Evolutionary conservation across 2,888 invertebrate genomes (phyloP), one percentile per base, ranked within the genome.

Genomic region (Tridacna gigas): DNA sequence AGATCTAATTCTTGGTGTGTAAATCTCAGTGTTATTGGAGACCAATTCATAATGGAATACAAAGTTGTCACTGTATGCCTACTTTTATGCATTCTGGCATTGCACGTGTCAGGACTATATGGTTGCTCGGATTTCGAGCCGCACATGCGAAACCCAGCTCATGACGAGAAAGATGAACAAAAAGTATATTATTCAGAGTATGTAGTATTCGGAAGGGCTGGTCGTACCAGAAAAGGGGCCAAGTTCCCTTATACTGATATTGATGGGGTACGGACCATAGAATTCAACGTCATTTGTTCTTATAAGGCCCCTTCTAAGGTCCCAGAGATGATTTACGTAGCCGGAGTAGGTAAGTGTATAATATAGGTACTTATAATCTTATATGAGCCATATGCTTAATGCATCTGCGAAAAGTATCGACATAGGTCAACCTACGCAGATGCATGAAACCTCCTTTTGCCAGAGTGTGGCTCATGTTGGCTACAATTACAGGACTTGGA

Each of bases 131-230:
- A 71, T 13, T 48, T 45, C 11, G n/a, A 20, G n/a, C 48, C 48
- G 20, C 45, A 71, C 15, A 48, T 48, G 20, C 63, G 75, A 45
- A 22, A 15, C 45, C 37, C 61, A 1, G 22, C 12, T 15, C 75
- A 75, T 47, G 25, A 63, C 48, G 75, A 75, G 13, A 22, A 15
- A 9, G 75, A 75, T 9, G 75, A 75, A 2, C 45, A 63, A 65
- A 75, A 75, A 65, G 75, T 75, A 22, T 75, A 22, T 47, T 75
- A 65, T 25, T 61, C 75, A 37, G 75, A 75, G n/a, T 63, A 75
- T 28, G 75, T 75, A 22, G 75, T 63, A 26, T 75, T 75, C 47
- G 75, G 75, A 3, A 65, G 2, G 7, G 75, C 63, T 18, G 25
- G 37, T 15, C 22, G 47, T 25, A 63, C 61, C 25, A 26, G 13